phyloP scores from a whole-genome alignment of 1,140 invertebrate species.

The Drosophila orena region DNA sequence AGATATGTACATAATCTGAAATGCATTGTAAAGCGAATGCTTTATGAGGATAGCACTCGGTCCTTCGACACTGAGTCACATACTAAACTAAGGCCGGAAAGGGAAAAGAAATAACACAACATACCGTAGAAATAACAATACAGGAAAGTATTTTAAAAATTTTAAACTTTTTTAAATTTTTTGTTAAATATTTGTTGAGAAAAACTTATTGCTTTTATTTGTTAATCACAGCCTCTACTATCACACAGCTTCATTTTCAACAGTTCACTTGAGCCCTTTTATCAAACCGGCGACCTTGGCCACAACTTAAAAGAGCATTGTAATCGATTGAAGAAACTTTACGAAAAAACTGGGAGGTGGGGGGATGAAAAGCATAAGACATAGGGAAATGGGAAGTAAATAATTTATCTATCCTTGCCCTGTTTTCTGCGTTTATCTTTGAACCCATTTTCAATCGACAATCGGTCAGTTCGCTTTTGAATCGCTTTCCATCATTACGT shows the following conservation, averaged over 20 bases:
- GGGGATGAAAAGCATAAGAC: conserved; percentile 8
- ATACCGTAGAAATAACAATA: no score
- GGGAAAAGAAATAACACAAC: no score
- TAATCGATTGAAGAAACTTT: conserved; percentile 33
- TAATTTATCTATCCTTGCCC: conserved; percentile 61
- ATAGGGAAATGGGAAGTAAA: conserved; percentile 40
- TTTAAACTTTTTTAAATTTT: no score
- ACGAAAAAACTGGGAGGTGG: not conserved
- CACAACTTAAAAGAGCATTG: conserved; percentile 15
- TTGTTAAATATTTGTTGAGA: no score
- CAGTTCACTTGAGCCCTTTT: conserved; percentile 8
- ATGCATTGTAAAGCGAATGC: conserved; percentile 20
- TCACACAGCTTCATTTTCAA: no score
- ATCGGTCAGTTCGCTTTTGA: conserved; percentile 34
- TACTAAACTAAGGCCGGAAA: not conserved
- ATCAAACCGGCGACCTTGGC: conserved; percentile 10
- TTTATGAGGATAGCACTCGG: conserved; percentile 11
- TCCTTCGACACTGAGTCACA: not conserved
- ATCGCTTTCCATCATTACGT: conserved; percentile 29
- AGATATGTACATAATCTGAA: conserved; percentile 20
- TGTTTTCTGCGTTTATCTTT: conserved; percentile 43
- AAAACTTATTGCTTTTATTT: no score
- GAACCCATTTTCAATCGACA: conserved; percentile 9
- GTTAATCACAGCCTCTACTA: no score
- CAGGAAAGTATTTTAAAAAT: no score